Evolutionary conservation across 37 sponge, comb jelly and placozoan genomes (phyloP).

Genomic region (Hexactinellida sp.): DNA sequence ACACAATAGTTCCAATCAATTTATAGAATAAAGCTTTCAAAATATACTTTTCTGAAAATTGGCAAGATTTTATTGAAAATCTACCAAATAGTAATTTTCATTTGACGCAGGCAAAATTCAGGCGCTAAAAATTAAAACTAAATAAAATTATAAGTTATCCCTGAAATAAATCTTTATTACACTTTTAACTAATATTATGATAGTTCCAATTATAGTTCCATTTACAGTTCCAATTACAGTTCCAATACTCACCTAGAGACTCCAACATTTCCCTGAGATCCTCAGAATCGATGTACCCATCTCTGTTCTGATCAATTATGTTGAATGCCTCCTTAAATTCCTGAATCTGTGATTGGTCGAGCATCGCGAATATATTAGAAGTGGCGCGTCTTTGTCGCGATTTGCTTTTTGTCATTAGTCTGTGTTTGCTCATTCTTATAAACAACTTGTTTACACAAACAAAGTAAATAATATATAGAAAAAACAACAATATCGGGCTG

Average conservation of each 20-base stretch:
- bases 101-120: no score
- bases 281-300: constrained; percentile 85
- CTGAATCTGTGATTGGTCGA: constrained; percentile 98
- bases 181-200: no score
- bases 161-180: no score
- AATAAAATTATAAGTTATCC: no score
- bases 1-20: no score
- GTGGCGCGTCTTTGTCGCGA: constrained; percentile 94
- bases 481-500: background rate
- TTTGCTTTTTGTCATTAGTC: constrained; percentile 60
- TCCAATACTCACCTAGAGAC: constrained; percentile 56
- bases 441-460: no score
- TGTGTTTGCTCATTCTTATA: background rate
- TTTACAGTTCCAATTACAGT: background rate
- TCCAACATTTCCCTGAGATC: constrained; percentile 90
- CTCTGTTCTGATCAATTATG: constrained; percentile 94
- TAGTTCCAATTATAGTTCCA: background rate
- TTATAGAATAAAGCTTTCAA: no score
- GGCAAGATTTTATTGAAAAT: no score
- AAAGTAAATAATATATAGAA: background rate
- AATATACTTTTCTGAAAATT: no score
- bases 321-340: constrained; percentile 99
- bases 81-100: no score
- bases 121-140: no score
- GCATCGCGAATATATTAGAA: constrained; percentile 99